These are phyloP conservation scores for Mormyrus hasselquistii DNA, from an alignment of 2,797 vertebrate species.

Conservation along the genomic window DNA sequence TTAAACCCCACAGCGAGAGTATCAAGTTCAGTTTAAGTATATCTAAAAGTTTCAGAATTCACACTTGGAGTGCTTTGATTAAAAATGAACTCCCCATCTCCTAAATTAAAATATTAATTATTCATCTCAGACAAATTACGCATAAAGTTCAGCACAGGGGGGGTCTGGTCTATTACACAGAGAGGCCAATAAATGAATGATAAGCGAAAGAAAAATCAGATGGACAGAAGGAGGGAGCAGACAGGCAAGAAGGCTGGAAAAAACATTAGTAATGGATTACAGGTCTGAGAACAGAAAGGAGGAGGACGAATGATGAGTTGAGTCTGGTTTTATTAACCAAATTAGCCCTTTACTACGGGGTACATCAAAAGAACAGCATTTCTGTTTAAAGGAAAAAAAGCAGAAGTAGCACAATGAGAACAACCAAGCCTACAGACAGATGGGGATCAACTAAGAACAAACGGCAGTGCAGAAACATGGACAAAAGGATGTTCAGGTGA, in stretches of 20 bases:
- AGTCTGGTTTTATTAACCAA: constrained; percentile 6
- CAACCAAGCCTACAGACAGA: background rate
- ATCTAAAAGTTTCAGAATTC: constrained; percentile 1
- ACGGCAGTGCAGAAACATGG: background rate
- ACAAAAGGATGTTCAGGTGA: background rate
- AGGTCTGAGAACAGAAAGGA: background rate
- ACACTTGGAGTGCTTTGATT: constrained; percentile 12
- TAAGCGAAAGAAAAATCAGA: background rate
- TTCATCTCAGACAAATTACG: constrained; percentile 46
- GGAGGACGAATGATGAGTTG: background rate
- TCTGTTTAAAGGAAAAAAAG: background rate
- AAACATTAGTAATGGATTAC: background rate
- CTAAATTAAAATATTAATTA: constrained; percentile 43
- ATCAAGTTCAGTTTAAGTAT: constrained; percentile 14
- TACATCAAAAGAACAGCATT: constrained; percentile 1
- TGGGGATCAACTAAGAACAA: background rate
- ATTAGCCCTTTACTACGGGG: background rate
- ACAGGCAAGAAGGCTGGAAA: background rate
- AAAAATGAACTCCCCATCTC: constrained; percentile 22
- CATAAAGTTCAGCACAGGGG: constrained; percentile 38
- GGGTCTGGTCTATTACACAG: background rate
- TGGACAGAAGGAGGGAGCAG: background rate
- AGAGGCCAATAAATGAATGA: background rate
- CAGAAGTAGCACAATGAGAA: background rate
- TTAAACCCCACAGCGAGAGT: constrained; percentile 17